These are phyloP conservation scores for Promerops cafer DNA, from an alignment of 2,113 vertebrate genomes.

Conservation along the genomic window DNA sequence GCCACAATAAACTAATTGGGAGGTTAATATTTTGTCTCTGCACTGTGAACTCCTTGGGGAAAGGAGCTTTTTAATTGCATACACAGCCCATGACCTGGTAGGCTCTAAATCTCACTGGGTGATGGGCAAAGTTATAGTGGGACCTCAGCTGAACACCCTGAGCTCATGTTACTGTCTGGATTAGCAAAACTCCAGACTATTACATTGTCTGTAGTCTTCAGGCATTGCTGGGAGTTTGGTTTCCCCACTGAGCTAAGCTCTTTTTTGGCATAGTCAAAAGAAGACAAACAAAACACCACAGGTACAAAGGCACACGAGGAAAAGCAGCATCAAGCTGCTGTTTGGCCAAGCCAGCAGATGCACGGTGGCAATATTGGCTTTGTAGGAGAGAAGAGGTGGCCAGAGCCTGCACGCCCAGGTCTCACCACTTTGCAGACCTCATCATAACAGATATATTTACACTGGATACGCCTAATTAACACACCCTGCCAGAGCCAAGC, in stretches of 20 bases:
- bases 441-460: background rate
- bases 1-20: slow-evolving; percentile 45
- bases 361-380: background rate
- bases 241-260: slow-evolving; percentile 3
- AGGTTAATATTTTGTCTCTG: slow-evolving; percentile 29
- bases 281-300: background rate
- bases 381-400: background rate
- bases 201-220: background rate
- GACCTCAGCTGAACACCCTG: slow-evolving; percentile 2
- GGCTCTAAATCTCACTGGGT: slow-evolving; percentile 43
- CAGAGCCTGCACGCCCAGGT: background rate
- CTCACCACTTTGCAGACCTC: background rate
- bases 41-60: background rate
- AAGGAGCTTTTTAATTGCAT: slow-evolving; percentile 8
- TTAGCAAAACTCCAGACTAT: slow-evolving; percentile 38
- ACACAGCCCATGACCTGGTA: slow-evolving; percentile 6
- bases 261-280: background rate
- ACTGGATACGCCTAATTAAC: background rate
- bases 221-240: slow-evolving; percentile 12
- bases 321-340: background rate
- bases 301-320: background rate
- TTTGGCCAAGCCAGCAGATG: background rate
- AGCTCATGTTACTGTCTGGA: slow-evolving; percentile 51
- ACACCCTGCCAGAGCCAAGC: background rate
- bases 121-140: background rate